These are phyloP conservation scores for Gryllus longicercus DNA, from an alignment of 2,888 invertebrate genomes.

Conservation along the genomic window DNA sequence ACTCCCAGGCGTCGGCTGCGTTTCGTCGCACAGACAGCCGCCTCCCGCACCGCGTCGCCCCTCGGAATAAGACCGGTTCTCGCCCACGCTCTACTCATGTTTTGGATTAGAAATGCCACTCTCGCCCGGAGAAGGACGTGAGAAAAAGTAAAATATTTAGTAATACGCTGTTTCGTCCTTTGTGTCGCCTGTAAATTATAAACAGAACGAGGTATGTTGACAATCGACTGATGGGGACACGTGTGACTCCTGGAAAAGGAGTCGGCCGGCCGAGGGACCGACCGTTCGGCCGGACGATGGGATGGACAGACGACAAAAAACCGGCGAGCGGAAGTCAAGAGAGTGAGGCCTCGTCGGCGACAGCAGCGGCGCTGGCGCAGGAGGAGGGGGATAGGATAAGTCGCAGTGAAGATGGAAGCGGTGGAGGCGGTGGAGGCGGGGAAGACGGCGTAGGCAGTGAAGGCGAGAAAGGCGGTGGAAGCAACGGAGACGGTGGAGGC, in stretches of 20 bases:
- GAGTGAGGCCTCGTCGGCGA: not conserved
- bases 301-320: not conserved
- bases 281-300: not conserved
- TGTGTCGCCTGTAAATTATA: not conserved
- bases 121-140: not conserved
- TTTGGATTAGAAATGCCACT: conserved; percentile 17
- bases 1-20: too few species aligned
- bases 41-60: too few species aligned
- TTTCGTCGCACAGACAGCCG: too few species aligned
- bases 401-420: not conserved
- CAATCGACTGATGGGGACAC: not conserved
- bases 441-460: not conserved
- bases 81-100: not conserved
- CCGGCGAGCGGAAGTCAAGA: not conserved
- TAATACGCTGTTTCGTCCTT: not conserved
- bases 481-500: not conserved
- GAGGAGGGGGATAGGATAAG: not conserved
- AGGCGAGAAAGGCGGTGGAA: not conserved
- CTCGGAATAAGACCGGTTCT: not conserved
- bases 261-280: not conserved
- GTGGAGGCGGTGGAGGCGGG: not conserved
- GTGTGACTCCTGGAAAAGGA: not conserved
- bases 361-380: too few species aligned
- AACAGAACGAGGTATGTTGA: conserved; percentile 10
- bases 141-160: conserved; percentile 1